Evolutionary conservation across 1,140 invertebrate genomes (phyloP), one percentile per base, ranked within the genome.

Genomic region (Musca domestica): DNA sequence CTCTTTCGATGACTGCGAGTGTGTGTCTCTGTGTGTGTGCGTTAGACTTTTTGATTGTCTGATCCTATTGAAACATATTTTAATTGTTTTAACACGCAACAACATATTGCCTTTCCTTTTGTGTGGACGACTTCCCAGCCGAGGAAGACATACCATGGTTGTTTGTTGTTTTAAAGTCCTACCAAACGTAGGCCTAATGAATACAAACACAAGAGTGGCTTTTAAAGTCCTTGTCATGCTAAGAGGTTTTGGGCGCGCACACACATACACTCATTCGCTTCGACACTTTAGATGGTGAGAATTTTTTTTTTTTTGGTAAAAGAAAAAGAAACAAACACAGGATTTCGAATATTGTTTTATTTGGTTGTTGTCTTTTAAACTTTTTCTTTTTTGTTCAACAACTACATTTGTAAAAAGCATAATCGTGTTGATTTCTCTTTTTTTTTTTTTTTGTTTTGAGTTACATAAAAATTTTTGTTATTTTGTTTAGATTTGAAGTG

Each of bases 21-120:
- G 27, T 41, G 34, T 41, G 34, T 41, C 6, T 41, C 5, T 41
- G 2, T 41, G 4, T 5, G 5, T 41, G 34, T 41, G n/a, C n/a
- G 34, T 41, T 2, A 41, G 34, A 41, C 34, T 41, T 41, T 41
- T 41, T 41, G 34, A 41, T 41, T 41, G 34, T 41, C 34, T 41
- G 56, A 41, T 61, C 56, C 56, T 61, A 61, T 61, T 61, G 56
- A 61, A 61, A 34, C 41, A 20, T 17, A 61, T 41, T 34, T 61
- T 61, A 61, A 61, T 61, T 61, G 56, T 61, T 61, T 34, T 12
- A 61, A 61, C 56, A 61, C 30, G 56, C 56, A 61, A 61, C 27
- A 27, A 41, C 34, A 41, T 41, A 17, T 51, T 51, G n/a, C 20
- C 17, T 19, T 51, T n/a, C 17, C 48, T 51, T 2, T 51, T 19